Conservation (phyloP, 1,140 invertebrate species). For the Rhagoletis zephyria region DNA sequence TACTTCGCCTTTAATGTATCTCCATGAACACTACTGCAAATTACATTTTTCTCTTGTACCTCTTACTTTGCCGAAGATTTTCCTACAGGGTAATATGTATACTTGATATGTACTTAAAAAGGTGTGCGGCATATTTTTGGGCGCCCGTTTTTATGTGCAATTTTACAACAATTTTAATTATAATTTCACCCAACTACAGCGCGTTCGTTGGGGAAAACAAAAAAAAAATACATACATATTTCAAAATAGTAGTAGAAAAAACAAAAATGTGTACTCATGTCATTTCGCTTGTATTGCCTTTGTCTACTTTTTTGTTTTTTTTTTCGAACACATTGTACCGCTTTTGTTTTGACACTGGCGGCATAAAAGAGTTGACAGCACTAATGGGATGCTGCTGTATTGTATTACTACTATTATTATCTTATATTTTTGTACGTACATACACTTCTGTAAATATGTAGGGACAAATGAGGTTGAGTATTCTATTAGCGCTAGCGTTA, state of each 20-base stretch:
- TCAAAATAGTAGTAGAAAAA: slow-evolving; percentile 50
- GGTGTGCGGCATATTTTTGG: background rate
- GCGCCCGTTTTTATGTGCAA: slow-evolving; percentile 34
- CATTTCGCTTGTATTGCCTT: background rate
- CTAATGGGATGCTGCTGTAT: slow-evolving; percentile 36
- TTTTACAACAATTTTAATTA: slow-evolving; percentile 52
- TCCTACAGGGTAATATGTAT: background rate
- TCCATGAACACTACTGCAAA: no score
- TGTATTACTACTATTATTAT: background rate
- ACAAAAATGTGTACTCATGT: slow-evolving; percentile 45
- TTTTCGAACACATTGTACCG: background rate
- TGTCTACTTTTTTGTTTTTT: background rate
- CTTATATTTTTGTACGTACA: background rate
- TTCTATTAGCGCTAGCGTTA: background rate
- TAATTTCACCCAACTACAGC: slow-evolving; percentile 5
- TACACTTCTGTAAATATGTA: no score
- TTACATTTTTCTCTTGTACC: no score
- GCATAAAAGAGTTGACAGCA: slow-evolving; percentile 43
- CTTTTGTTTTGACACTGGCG: slow-evolving; percentile 7
- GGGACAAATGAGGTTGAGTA: background rate
- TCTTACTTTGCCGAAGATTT: background rate
- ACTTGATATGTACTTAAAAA: no score
- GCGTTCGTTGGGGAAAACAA: background rate
- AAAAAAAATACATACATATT: background rate
- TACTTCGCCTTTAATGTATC: no score